phyloP scores from a whole-genome alignment of 2,113 vertebrate genomes.

The Phyllostomus discolor region DNA sequence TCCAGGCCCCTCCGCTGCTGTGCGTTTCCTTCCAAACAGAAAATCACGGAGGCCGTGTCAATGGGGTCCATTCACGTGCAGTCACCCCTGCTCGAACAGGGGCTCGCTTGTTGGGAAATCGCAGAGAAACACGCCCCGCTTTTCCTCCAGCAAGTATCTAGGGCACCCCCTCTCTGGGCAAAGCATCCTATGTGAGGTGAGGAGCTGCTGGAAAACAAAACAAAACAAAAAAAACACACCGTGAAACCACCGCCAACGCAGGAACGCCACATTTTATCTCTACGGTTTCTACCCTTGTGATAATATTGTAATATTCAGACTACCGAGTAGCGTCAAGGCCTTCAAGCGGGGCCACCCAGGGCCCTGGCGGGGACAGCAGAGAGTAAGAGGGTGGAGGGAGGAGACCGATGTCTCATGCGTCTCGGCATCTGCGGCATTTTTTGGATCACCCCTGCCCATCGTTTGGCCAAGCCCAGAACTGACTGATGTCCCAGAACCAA shows the following conservation, averaged over 20 bases:
- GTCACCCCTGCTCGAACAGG: not conserved
- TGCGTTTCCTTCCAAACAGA: not conserved
- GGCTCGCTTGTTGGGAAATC: not conserved
- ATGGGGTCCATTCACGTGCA: not conserved
- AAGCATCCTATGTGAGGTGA: not conserved
- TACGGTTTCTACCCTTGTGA: too few relatives aligned
- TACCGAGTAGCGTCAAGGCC: not conserved
- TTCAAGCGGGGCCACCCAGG: not conserved
- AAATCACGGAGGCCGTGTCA: not conserved
- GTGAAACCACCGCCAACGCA: not conserved
- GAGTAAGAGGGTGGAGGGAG: not conserved
- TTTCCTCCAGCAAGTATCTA: not conserved
- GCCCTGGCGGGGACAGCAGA: not conserved
- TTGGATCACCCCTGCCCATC: fast-evolving
- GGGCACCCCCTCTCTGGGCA: too few relatives aligned
- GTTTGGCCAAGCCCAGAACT: not conserved
- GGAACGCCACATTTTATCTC: not conserved
- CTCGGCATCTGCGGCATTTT: not conserved
- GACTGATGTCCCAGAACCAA: not conserved
- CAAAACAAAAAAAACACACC: not conserved
- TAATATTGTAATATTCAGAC: not conserved
- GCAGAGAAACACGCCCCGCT: not conserved
- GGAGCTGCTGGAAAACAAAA: not conserved
- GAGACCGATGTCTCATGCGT: fast-evolving
- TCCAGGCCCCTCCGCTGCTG: not conserved